phyloP scores from a whole-genome alignment of 2,113 vertebrate species.

The Archocentrus centrarchus region DNA sequence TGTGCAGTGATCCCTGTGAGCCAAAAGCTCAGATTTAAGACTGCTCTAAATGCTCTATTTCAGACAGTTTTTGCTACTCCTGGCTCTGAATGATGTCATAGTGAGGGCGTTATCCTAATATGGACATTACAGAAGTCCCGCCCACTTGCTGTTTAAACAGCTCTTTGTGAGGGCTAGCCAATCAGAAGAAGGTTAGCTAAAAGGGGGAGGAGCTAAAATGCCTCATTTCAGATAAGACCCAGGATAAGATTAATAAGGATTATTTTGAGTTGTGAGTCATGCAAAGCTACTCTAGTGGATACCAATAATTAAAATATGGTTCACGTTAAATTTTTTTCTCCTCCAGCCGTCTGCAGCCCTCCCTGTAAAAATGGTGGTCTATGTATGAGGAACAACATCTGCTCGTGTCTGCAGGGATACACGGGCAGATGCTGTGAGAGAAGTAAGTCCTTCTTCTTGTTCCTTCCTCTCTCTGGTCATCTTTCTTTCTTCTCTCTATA shows the following conservation, averaged over 20 bases:
- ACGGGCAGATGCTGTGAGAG: constrained; percentile 81
- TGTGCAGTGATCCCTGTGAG: background rate
- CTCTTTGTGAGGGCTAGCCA: background rate
- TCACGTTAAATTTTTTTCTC: background rate
- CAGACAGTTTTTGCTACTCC: too few relatives aligned
- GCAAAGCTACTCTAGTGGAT: background rate
- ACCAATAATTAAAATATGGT: background rate
- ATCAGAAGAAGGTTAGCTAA: background rate
- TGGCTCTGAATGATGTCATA: background rate
- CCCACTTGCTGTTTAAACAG: too few relatives aligned
- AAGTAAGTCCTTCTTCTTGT: constrained; percentile 71
- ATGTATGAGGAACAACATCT: constrained; percentile 80
- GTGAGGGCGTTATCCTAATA: background rate
- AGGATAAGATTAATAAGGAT: background rate
- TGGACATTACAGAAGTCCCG: background rate
- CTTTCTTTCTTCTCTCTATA: background rate
- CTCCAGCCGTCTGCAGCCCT: constrained; percentile 83
- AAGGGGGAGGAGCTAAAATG: background rate
- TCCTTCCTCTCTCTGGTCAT: background rate
- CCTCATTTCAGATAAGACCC: background rate
- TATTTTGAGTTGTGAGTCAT: background rate
- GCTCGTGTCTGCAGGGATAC: constrained; percentile 82
- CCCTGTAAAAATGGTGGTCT: constrained; percentile 85
- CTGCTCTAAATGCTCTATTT: too few relatives aligned
- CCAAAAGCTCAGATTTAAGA: too few relatives aligned